Conservation (phyloP, 2,113 vertebrate genomes). For the Turdus rufiventris region DNA sequence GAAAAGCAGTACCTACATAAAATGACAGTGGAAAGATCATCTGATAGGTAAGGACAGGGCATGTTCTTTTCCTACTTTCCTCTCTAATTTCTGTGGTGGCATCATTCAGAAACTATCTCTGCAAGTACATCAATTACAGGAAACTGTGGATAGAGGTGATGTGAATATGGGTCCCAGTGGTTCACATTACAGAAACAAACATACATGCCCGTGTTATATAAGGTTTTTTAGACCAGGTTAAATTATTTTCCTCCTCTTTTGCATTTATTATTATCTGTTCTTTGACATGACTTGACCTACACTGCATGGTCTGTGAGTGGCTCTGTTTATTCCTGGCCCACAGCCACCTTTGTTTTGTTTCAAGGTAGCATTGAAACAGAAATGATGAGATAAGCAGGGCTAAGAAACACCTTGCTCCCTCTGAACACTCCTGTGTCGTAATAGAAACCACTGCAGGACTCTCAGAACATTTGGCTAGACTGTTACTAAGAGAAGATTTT, state of each 20-base stretch:
- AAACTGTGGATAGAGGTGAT: neutral
- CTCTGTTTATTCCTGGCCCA: neutral
- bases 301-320: neutral
- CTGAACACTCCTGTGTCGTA: neutral
- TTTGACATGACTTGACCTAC: neutral
- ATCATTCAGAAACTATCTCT: neutral
- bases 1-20: neutral
- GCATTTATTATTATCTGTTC: neutral
- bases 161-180: neutral
- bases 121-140: neutral
- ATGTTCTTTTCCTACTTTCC: neutral
- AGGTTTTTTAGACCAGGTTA: neutral
- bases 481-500: neutral
- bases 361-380: neutral
- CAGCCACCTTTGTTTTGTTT: slow-evolving; percentile 21
- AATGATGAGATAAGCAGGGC: neutral
- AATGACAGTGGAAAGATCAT: neutral
- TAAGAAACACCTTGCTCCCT: neutral
- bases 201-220: neutral
- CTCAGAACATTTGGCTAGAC: neutral
- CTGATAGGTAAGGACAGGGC: neutral
- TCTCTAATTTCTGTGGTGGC: neutral
- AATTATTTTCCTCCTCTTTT: neutral
- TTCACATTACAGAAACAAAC: neutral
- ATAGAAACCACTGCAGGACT: neutral